Base-by-base conservation (phyloP, 2,888 invertebrate species). In the Amblyteles armatorius region DNA sequence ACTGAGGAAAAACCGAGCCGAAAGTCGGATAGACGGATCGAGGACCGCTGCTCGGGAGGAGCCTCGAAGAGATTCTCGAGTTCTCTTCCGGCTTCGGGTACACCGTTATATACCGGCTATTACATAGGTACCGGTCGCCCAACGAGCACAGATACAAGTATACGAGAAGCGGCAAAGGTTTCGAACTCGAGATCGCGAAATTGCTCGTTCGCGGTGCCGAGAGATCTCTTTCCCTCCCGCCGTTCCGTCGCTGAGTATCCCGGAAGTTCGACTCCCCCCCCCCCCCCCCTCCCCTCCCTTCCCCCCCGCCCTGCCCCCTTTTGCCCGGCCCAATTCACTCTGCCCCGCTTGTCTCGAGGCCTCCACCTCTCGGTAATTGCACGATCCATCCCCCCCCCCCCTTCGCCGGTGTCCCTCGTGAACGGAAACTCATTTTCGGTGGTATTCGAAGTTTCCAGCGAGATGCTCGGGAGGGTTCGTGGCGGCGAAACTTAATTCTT, bases 401-500 rank as follows among this genome's bases (percentile, higher is more conserved):
- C 22, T 22, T 13, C 26, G 19, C 16, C 26, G 19, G 52, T 19
- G 60, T 50, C 19, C 74, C 52, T 68, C 69, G 26, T 52, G 63
- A 81, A 67, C 69, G 50, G 69, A 81, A 81, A 81, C 81, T 76
- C 76, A 76, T 76, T 76, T 81, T 76, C 81, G 50, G 69, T 33
- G 52, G 69, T 63, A 60, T 76, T 81, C 76, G 69, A 76, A 74
- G 63, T 81, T 81, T 63, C 48, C 29, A 50, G 52, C 48, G 26
- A 13, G 22, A 22, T 6, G 19, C 44, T 40, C 0, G 57, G n/a
- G 36, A n/a, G 13, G 6, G n/a, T 6, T n/a, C 0, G n/a, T 36
- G 44, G 19, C 19, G 19, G 68, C 26, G 68, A 68, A 48, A 50
- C n/a, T 60, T 50, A 13, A 22, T 52, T 48, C 71, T 48, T 68